Evolutionary conservation across 2,888 invertebrate genomes (phyloP), one percentile per base, ranked within the genome.

Genomic region (Eretmocerus hayati): DNA sequence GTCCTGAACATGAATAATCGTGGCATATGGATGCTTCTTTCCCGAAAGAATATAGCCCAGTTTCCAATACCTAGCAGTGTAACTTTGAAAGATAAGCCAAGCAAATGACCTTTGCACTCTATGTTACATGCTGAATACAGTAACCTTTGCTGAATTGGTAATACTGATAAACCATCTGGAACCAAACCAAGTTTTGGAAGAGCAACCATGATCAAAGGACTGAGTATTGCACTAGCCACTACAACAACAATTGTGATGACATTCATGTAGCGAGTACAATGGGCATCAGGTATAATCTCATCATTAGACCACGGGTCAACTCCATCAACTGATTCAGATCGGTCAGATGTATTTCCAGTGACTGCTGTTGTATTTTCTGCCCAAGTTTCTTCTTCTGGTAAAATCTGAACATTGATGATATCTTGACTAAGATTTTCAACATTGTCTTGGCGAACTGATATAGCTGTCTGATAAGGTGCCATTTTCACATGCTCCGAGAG

Each of bases 291-390:
- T 33, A 83, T 81, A 4, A 83, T 79, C 42, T 89, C 88, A 26
- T 87, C 87, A 13, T 78, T 79, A 39, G 81, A 80, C 84, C 88
- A 89, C 62, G 86, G 85, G 61, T 85, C 86, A 4, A 90, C 83
- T 69, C 93, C 93, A 69, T 94, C 93, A 69, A 91, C 86, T 0
- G 93, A 94, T 59, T 90, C 89, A 4, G 92, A 95, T 61, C 92
- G 91, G 67, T 95, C 96, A 0, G 92, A 94, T 2, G 95, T 95
- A 64, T 94, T 94, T 9, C 94, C 95, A 0, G 96, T 96, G 26
- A 96, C 86, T 1, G 94, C 95, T 1, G 96, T 96, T 0, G 95
- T 95, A 63, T 92, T 95, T 72, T 96, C 96, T n/a, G 92, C 94
- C 96, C 96, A 96, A 71, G 94, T 94, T 65, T 96, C 96, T 74